These are phyloP conservation scores for Toxonevra muliebris DNA, from an alignment of 2,888 invertebrate species.

Conservation along the genomic window DNA sequence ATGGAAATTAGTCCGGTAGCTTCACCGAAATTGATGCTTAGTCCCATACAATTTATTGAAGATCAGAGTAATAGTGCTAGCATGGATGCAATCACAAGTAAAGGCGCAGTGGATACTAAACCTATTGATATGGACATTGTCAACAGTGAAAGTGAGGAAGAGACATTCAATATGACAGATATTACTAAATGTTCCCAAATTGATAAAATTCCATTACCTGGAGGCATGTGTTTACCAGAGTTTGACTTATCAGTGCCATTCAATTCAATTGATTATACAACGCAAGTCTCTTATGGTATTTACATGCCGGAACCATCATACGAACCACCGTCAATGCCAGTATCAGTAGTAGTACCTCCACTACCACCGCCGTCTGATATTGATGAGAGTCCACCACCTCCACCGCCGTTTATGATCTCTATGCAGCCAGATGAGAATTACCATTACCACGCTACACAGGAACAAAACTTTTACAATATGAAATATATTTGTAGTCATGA, in stretches of 20 bases:
- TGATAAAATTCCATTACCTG: conserved; percentile 41
- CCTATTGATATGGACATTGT: conserved; percentile 64
- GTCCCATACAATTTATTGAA: conserved; percentile 39
- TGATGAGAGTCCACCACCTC: background rate
- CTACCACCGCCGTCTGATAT: conserved; percentile 36
- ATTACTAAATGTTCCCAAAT: conserved; percentile 40
- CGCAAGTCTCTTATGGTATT: conserved; percentile 5
- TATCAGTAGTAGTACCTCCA: conserved; percentile 42
- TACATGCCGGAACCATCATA: conserved; percentile 18
- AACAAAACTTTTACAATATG: no score
- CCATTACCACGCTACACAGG: no score
- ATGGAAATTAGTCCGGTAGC: conserved; percentile 60
- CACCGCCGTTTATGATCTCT: background rate
- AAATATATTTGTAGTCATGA: no score
- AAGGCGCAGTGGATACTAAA: conserved; percentile 48
- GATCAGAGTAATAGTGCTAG: conserved; percentile 25
- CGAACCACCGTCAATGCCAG: conserved; percentile 22
- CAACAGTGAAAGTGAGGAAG: conserved; percentile 59
- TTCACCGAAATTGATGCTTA: conserved; percentile 55
- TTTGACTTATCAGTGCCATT: conserved; percentile 14
- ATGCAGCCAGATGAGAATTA: no score
- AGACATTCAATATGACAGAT: conserved; percentile 5
- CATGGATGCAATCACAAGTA: conserved; percentile 18
- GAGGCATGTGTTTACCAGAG: background rate
- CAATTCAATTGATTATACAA: conserved; percentile 11